Evolutionary conservation across 2,113 vertebrate genomes (phyloP).

Genomic region (Charadrius vociferus): DNA sequence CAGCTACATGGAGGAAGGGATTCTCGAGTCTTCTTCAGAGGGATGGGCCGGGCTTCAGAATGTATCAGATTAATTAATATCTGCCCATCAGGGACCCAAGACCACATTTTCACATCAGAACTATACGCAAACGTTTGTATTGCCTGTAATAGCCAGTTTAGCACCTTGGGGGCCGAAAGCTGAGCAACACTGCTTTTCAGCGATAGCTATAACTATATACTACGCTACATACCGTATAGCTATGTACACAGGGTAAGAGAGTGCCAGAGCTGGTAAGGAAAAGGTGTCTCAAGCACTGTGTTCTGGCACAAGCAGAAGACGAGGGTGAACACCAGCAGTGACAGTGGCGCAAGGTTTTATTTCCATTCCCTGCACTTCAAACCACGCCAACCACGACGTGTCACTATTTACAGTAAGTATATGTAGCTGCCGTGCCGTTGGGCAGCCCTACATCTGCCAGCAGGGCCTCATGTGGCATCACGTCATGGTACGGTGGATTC

Average conservation of each 20-base stretch:
- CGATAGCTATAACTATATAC: not conserved
- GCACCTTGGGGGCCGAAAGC: not conserved
- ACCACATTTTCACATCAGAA: not conserved
- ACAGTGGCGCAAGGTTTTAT: not conserved
- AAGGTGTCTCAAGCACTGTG: not conserved
- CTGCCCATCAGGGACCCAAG: not conserved
- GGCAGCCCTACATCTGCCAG: not conserved
- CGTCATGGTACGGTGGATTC: not conserved
- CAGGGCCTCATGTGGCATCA: not conserved
- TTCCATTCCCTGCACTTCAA: not conserved
- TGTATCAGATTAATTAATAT: not conserved
- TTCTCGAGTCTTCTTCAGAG: not conserved
- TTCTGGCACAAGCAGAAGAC: not conserved
- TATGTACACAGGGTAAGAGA: rapidly evolving
- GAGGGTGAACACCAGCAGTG: not conserved
- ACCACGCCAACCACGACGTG: rapidly evolving
- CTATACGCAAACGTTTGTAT: not conserved
- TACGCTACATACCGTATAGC: not conserved
- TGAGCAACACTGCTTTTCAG: not conserved
- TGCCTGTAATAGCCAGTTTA: not conserved
- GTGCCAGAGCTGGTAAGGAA: not conserved
- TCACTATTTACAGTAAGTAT: not conserved
- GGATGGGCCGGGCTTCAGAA: not conserved
- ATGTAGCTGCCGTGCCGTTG: rapidly evolving
- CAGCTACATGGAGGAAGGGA: not conserved